Evolutionary conservation across 2,113 vertebrate genomes (phyloP), one percentile per base, ranked within the genome.

Genomic region (Salvelinus fontinalis): DNA sequence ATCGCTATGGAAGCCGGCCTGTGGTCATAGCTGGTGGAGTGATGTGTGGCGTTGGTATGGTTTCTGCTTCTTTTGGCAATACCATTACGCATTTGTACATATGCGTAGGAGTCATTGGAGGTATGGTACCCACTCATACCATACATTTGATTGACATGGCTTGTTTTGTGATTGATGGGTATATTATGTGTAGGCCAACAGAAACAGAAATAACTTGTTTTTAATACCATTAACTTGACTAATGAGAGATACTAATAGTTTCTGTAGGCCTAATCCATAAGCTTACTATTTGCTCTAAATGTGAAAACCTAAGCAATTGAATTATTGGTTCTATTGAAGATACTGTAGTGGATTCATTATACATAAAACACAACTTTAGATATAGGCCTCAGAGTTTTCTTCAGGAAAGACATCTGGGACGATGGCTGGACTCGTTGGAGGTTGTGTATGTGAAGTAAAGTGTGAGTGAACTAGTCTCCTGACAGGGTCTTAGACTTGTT

Each of bases 1-100:
- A 85, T 67, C 93, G 92, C 74, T 95, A 92, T 70, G 95, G 95
- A 79, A 95, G 94, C 83, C 93, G 94, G 8, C 93, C 95, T 0
- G 84, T 95, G 62, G 95, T 96, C 48, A 95, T 95, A 22, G 51
- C 88, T 0, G 94, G 95, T 62, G 95, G 95, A 66, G 79, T 94
- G 29, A 85, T 95, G 82, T 94, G 94, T 82, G 92, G 89, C 1
- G 34, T 88, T 31, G 93, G 92, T 1, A 94, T 96, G 94, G 84
- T 93, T 49, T 83, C 92, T 1, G 94, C 94, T 0, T 89, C 94
- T 31, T 95, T 95, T 85, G 94, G 88, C 89, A 94, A 79, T 77
- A 92, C 93, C 87, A 95, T 96, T 76, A 65, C 93, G 75, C 93
- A 93, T 85, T 88, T 96, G 67, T 95, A 95, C 86, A 78, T 96